phyloP scores from a whole-genome alignment of 1,140 invertebrate genomes.

The Drosophila mayri region DNA sequence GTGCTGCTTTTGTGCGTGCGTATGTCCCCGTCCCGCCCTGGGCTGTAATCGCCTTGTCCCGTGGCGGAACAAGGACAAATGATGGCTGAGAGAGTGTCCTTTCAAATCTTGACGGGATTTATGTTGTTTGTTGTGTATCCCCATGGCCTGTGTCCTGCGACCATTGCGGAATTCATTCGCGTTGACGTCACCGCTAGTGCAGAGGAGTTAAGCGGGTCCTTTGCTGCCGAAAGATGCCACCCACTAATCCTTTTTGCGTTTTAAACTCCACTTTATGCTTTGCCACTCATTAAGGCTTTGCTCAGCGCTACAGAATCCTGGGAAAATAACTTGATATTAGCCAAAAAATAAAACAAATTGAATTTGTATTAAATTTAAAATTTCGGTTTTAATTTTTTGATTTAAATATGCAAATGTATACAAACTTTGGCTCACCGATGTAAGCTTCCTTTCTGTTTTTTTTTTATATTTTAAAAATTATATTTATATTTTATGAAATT shows the following conservation, averaged over 20 bases:
- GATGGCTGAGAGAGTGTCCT: constrained; percentile 5
- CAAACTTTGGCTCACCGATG: too few relatives aligned
- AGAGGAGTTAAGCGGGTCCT: constrained; percentile 1
- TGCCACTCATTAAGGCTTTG: constrained; percentile 1
- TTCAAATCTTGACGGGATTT: constrained; percentile 26
- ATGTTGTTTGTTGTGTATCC: constrained; percentile 15
- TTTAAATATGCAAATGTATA: too few relatives aligned
- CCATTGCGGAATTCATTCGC: constrained; percentile 14
- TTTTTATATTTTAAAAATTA: too few relatives aligned
- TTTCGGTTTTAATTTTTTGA: too few relatives aligned
- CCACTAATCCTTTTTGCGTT: constrained; percentile 13
- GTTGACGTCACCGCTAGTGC: constrained; percentile 28
- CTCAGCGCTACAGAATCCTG: too few relatives aligned
- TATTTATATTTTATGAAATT: too few relatives aligned
- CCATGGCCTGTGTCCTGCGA: neutral
- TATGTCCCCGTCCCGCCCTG: neutral
- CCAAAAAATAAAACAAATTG: too few relatives aligned
- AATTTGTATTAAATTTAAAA: too few relatives aligned
- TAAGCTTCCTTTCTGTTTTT: too few relatives aligned
- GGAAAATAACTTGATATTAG: too few relatives aligned
- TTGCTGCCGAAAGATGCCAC: neutral
- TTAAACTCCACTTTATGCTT: neutral
- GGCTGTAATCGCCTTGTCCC: constrained; percentile 18
- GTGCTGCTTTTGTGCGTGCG: neutral
- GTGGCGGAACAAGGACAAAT: constrained; percentile 31